Evolutionary conservation across 2,113 vertebrate genomes (phyloP), one percentile per base, ranked within the genome.

Genomic region (Brevimyrus niger): DNA sequence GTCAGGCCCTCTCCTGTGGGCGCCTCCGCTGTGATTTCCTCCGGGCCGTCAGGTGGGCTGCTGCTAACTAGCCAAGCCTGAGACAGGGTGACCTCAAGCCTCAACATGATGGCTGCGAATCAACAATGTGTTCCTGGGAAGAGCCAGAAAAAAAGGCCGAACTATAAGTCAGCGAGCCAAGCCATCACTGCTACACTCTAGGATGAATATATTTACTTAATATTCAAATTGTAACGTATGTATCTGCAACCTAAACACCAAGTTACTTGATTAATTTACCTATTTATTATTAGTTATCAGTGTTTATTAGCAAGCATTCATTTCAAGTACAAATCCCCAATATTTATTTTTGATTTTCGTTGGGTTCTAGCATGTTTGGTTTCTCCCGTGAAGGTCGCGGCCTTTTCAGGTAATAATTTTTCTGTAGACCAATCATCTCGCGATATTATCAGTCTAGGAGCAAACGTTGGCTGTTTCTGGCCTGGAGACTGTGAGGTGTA

Each of bases 41-140:
- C 94, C 95, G 95, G 95, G 95, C 94, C 94, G 95, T 95, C 95
- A 95, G 94, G 95, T 96, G 96, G 95, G 95, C 95, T 95, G 95
- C 95, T 95, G 95, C 95, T 96, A 96, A 95, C 96, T 96, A 96
- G 95, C 95, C 95, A 96, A 95, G 96, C 96, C 96, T 96, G 95
- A 96, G 95, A 96, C 96, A 96, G 95, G 95, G 95, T 95, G 95
- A 95, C 95, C 95, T 95, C 94, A 95, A 95, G 94, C 96, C 95
- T 95, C 95, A 95, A 95, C 94, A 95, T 95, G 94, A 95, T 95
- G 95, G 94, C 94, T 95, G 93, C 94, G 95, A 95, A 96, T 96
- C 95, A 96, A 96, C 95, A 96, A 96, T 96, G 94, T 96, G 95
- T 95, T 95, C 93, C 92, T 94, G 93, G 95, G 95, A 95, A 94